These are phyloP conservation scores for Pseudorectes ferrugineus DNA, from an alignment of 2,113 vertebrate species.

Conservation along the genomic window DNA sequence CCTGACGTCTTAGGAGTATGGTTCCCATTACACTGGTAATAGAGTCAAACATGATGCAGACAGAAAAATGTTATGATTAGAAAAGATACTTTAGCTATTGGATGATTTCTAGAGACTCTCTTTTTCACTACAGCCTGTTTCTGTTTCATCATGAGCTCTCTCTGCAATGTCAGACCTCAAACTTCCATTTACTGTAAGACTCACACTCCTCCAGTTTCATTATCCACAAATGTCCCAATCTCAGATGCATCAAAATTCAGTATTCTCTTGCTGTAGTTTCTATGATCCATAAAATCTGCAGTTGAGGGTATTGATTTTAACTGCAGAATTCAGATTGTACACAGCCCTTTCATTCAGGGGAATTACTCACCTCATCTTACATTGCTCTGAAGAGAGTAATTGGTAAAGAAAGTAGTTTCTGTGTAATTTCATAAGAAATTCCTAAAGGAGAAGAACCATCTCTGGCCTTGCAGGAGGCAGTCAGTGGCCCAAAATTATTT, in stretches of 20 bases:
- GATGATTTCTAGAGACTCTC: neutral
- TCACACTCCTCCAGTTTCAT: neutral
- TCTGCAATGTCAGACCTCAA: neutral
- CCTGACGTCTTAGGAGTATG: neutral
- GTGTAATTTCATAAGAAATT: neutral
- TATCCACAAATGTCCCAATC: neutral
- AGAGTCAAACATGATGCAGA: neutral
- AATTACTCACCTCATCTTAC: neutral
- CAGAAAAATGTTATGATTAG: neutral
- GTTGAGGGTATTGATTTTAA: conserved; percentile 3
- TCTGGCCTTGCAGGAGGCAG: neutral
- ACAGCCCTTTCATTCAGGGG: neutral
- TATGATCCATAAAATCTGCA: neutral
- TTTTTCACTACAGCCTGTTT: neutral
- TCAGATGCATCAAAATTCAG: neutral
- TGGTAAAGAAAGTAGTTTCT: neutral
- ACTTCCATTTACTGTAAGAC: neutral
- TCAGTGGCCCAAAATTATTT: neutral
- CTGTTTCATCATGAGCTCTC: neutral
- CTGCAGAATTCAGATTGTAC: neutral
- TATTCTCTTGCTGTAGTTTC: neutral
- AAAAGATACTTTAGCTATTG: neutral
- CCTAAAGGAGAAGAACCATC: neutral
- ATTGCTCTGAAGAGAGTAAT: neutral
- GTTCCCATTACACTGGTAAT: neutral